Percentiles rank a stretch among this genome's conserved stretches.
Conservation (phyloP, 1,140 invertebrate species). For the Drosophila pseudoananassae region DNA sequence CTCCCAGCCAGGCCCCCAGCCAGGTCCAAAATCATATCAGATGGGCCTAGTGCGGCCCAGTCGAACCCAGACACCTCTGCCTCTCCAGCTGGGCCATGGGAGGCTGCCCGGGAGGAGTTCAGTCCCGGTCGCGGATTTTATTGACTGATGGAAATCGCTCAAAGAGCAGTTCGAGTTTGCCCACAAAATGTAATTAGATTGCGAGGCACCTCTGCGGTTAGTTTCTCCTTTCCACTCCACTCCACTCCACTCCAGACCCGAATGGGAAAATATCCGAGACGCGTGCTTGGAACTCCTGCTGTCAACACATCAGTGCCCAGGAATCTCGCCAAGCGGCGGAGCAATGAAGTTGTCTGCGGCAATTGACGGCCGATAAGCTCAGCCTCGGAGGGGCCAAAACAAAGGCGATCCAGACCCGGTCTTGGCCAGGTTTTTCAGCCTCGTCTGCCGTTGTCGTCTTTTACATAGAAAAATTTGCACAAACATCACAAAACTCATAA, state of each 20-base stretch:
- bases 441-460: constrained; percentile 27
- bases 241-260: constrained; percentile 44
- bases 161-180: constrained; percentile 60
- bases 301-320: constrained; percentile 76
- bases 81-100: constrained; percentile 1
- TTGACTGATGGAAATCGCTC: constrained; percentile 82
- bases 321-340: constrained; percentile 51
- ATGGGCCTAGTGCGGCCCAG: constrained; percentile 26
- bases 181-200: constrained; percentile 82
- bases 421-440: background rate
- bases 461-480: constrained; percentile 81
- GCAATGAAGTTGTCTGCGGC: constrained; percentile 79
- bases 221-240: too few relatives aligned
- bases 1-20: constrained; percentile 30
- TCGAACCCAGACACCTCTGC: constrained; percentile 45
- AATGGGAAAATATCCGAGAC: constrained; percentile 34
- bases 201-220: constrained; percentile 32
- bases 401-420: constrained; percentile 29
- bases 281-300: constrained; percentile 77
- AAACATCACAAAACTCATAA: constrained; percentile 81
- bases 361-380: constrained; percentile 73
- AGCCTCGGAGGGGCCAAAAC: constrained; percentile 35
- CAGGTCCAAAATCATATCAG: constrained; percentile 52
- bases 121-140: constrained; percentile 43
- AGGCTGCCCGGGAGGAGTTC: constrained; percentile 3